A percentile compares a stretch with the other conserved stretches of the same genome.
These are phyloP conservation scores for Exocentrus adspersus DNA, from an alignment of 2,888 invertebrate species.

Conservation along the genomic window DNA sequence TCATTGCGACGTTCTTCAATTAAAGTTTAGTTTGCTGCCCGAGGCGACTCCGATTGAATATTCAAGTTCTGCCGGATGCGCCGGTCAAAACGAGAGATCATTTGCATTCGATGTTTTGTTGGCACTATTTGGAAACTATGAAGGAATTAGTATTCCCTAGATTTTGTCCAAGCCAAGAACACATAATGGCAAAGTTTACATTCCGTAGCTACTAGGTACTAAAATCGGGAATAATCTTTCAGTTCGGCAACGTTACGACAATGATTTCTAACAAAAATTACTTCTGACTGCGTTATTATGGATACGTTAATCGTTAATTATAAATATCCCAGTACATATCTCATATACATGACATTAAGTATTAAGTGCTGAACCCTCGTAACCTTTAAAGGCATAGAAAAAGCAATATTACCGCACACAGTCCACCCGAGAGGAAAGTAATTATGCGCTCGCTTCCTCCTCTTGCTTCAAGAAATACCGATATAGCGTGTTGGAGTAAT, in stretches of 20 bases:
- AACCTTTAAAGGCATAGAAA: not conserved
- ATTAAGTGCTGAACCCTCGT: not conserved
- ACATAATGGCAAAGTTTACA: no score
- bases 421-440: not conserved
- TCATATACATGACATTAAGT: not conserved
- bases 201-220: no score
- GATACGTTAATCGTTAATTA: no score
- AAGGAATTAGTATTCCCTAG: no score
- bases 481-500: slow-evolving; percentile 15
- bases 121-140: not conserved
- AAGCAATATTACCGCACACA: not conserved
- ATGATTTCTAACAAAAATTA: no score
- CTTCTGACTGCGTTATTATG: no score
- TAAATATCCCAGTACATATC: no score
- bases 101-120: not conserved
- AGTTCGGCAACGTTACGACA: no score
- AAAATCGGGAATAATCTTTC: no score
- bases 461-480: slow-evolving; percentile 4
- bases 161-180: no score
- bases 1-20: slow-evolving; percentile 12
- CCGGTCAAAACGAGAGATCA: not conserved
- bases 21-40: slow-evolving; percentile 13
- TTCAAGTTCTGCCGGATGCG: slow-evolving; percentile 23
- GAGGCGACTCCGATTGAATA: slow-evolving; percentile 1
- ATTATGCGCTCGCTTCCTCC: not conserved